phyloP scores from a whole-genome alignment of 1,140 invertebrate genomes.

The Macrobrachium rosenbergii region DNA sequence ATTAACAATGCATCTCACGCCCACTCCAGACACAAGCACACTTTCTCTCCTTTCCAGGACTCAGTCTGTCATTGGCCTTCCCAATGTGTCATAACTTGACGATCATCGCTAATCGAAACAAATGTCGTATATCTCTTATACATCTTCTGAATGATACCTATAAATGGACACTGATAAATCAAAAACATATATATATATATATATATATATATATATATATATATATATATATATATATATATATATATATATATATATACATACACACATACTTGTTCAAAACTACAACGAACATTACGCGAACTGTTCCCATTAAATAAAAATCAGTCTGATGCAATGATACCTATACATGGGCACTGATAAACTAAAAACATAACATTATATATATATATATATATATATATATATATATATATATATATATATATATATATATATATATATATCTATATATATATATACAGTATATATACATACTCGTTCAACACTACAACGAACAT shows the following conservation, averaged over 20 bases:
- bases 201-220: constrained; percentile 13
- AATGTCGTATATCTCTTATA: background rate
- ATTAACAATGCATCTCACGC: no score
- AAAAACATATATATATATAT: constrained; percentile 1
- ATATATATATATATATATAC: background rate
- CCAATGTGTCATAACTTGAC: no score
- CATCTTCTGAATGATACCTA: background rate
- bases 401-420: background rate
- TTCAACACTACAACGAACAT: no score
- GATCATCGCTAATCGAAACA: background rate
- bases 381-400: constrained; percentile 8
- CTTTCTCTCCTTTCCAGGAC: no score
- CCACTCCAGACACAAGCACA: no score
- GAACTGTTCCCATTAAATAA: no score
- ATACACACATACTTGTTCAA: background rate
- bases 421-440: background rate
- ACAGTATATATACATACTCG: background rate
- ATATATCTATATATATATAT: background rate
- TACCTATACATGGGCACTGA: no score
- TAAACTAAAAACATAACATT: no score
- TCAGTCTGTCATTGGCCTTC: no score
- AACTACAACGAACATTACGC: no score
- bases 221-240: background rate
- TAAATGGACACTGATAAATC: background rate
- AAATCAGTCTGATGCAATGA: no score